These are phyloP conservation scores for Trichacis sp. DNA, from an alignment of 2,888 invertebrate genomes.

Conservation along the genomic window DNA sequence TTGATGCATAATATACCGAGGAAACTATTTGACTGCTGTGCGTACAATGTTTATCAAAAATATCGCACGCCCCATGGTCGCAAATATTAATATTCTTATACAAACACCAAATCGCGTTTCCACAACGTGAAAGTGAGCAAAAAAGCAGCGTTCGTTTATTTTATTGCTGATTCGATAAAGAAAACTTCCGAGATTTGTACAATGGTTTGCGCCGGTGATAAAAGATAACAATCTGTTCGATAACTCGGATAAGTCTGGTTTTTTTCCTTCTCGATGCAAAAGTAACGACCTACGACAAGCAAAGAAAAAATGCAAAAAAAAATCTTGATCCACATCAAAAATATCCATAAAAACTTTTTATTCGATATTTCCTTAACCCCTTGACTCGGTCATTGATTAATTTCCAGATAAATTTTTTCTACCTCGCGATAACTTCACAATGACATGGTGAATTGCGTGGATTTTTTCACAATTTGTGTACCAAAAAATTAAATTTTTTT, in stretches of 20 bases:
- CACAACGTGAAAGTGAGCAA: background rate
- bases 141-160: background rate
- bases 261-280: conserved; percentile 4
- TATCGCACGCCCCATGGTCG: too few species aligned
- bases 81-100: too few species aligned
- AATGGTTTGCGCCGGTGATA: background rate
- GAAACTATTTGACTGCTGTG: too few species aligned
- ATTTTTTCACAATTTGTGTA: too few species aligned
- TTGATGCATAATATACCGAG: too few species aligned
- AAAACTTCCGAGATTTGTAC: background rate
- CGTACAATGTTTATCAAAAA: too few species aligned
- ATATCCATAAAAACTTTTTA: background rate
- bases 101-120: too few species aligned
- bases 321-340: too few species aligned
- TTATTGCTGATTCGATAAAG: background rate
- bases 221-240: conserved; percentile 1
- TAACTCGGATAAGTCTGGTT: background rate
- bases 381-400: background rate
- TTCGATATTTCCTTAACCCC: background rate
- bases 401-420: too few species aligned
- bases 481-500: too few species aligned
- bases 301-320: background rate
- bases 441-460: too few species aligned
- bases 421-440: too few species aligned
- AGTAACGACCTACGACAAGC: conserved; percentile 35